A percentile compares a stretch with the other conserved stretches of the same genome.
Conservation (phyloP, 2,888 invertebrate genomes). For the Dasypolia templi region DNA sequence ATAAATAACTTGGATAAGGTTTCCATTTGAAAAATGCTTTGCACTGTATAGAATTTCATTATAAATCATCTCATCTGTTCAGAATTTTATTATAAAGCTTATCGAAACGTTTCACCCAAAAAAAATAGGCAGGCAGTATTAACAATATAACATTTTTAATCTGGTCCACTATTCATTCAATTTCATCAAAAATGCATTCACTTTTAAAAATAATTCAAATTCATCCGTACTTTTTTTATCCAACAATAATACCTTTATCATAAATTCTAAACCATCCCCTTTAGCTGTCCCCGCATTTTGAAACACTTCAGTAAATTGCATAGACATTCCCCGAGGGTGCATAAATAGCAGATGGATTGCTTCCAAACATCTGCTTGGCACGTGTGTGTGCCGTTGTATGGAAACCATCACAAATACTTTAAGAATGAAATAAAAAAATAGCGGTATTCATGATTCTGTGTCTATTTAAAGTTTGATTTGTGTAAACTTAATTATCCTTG, state of each 20-base stretch:
- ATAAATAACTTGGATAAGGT: neutral
- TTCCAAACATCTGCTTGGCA: constrained; percentile 83
- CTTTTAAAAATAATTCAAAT: constrained; percentile 15
- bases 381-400: constrained; percentile 73
- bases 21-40: neutral
- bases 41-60: neutral
- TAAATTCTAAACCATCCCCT: constrained; percentile 42
- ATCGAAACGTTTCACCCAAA: neutral
- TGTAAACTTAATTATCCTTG: constrained; percentile 47
- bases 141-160: neutral
- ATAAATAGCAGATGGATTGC: constrained; percentile 74
- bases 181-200: constrained; percentile 3
- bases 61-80: neutral
- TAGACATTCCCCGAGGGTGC: constrained; percentile 53
- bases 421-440: constrained; percentile 41
- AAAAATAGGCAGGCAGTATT: neutral
- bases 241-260: constrained; percentile 33
- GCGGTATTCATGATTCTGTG: constrained; percentile 40
- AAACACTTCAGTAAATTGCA: constrained; percentile 56
- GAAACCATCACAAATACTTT: constrained; percentile 37
- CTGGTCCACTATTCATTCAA: neutral
- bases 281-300: constrained; percentile 32
- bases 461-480: constrained; percentile 51
- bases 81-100: neutral
- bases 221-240: constrained; percentile 25